phyloP scores from a whole-genome alignment of 2,113 vertebrate species.

The Cryptotis parvus region DNA sequence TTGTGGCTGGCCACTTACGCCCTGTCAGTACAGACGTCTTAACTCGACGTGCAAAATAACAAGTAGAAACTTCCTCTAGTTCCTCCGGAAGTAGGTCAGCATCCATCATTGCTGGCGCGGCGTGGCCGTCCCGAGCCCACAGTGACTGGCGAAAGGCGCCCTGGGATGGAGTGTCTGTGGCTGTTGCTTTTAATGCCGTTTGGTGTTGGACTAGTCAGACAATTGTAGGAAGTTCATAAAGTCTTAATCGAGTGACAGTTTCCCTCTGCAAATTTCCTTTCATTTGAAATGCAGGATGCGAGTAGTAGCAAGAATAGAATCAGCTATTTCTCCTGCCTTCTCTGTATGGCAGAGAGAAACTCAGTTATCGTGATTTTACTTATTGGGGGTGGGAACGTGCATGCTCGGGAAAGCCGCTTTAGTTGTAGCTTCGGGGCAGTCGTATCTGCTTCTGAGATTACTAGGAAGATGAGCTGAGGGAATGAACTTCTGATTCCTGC shows the following conservation, averaged over 20 bases:
- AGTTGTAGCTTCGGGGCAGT: background rate
- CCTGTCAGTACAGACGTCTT: background rate
- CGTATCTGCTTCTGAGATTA: no score
- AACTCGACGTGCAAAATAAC: background rate
- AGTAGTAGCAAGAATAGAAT: conserved; percentile 12
- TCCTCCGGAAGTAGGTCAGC: background rate
- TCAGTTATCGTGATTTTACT: background rate
- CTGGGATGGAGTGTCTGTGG: background rate
- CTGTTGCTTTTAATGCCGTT: background rate
- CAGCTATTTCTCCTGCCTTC: background rate
- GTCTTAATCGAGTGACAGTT: conserved; percentile 22
- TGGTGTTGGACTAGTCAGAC: background rate
- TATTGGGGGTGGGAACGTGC: background rate
- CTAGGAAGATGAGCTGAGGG: background rate
- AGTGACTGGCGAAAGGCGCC: background rate
- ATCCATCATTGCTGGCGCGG: conserved; percentile 3
- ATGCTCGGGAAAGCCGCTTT: background rate
- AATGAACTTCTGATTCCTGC: background rate
- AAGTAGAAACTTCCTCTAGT: background rate
- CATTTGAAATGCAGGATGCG: conserved; percentile 9
- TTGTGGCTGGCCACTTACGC: background rate
- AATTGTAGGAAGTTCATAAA: conserved; percentile 22
- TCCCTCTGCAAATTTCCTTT: background rate
- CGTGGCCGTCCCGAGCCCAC: no score
- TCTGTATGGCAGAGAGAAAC: background rate